Conservation (phyloP, 2,797 vertebrate species). For the Hydrolagus colliei region DNA sequence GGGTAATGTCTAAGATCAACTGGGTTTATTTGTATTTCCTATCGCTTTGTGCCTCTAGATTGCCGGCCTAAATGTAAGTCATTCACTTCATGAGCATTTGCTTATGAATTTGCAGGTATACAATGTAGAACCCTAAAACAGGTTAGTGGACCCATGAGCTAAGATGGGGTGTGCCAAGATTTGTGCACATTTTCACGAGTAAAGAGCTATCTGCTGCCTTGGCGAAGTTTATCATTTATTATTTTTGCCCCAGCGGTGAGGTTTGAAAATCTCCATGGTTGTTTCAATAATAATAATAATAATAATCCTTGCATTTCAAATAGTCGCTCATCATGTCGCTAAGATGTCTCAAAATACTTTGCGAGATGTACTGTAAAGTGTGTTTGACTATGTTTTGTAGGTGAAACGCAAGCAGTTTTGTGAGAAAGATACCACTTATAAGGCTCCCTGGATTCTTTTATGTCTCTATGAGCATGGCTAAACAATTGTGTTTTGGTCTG, state of each 20-base stretch:
- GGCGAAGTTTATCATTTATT: not conserved
- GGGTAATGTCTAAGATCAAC: too few species aligned
- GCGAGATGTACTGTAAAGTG: too few species aligned
- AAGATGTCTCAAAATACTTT: too few species aligned
- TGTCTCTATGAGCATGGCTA: not conserved
- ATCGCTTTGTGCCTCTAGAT: too few species aligned
- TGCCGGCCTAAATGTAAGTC: not conserved
- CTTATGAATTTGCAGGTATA: not conserved
- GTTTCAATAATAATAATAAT: not conserved
- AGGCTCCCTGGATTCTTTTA: too few species aligned
- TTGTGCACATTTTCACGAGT: not conserved
- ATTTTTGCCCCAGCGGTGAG: not conserved
- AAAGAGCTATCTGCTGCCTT: not conserved
- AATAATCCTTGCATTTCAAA: too few species aligned
- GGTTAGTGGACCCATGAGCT: not conserved
- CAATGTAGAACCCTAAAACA: not conserved
- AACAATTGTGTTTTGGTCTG: not conserved
- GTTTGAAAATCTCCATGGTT: not conserved
- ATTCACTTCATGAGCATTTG: not conserved
- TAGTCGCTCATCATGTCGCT: too few species aligned
- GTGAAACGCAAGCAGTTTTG: too few species aligned
- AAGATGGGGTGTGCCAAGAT: not conserved
- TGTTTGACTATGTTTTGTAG: too few species aligned
- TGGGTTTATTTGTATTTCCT: too few species aligned
- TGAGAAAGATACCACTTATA: too few species aligned